Base-by-base conservation (phyloP, 2,797 vertebrate genomes). In the Enteromius unitaeniatus region DNA sequence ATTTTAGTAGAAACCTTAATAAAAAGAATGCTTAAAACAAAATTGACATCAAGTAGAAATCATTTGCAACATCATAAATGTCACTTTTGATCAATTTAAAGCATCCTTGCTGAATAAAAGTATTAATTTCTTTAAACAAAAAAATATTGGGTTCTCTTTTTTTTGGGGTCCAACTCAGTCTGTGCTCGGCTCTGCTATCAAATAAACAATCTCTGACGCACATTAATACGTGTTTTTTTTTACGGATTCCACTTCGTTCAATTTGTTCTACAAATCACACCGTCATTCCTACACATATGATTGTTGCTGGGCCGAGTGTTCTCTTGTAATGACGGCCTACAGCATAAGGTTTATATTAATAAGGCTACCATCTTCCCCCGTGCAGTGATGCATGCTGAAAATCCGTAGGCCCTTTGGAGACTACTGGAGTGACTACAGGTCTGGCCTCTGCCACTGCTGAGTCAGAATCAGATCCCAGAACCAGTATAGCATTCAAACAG, bases 361-460 rank as follows among this genome's bases (percentile, higher is more conserved):
- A 86, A 85, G 65, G 81, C 73, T 58, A 74, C 62, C 45, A 58
- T 47, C 83, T 83, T 81, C 84, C 88, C 85, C 86, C 88, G 51
- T 88, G 80, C 77, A 81, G 17, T 86, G 88, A 87, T 86, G 88
- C 68, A 86, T 82, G 85, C 83, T 83, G 79, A 87, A 85, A 87
- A 86, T 82, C 85, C 60, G 88, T 89, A 84, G 87, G 86, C 82
- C 65, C 79, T 34, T 75, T 78, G 67, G 79, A 86, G 84, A 81
- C 84, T 88, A 86, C 88, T 31, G 78, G 84, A 87, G 77, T 88
- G 86, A 88, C 85, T 87, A 75, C 78, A 85, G 85, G 87, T 78
- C 85, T 70, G 82, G 55, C 28, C 64, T 87, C 83, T 82, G 87
- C 84, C 73, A 82, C 69, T 79, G 89, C 88, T 88, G 88, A 89